Evolutionary conservation across 2,888 invertebrate genomes (phyloP), one percentile per base, ranked within the genome.

Genomic region (Amphipoea lucens): DNA sequence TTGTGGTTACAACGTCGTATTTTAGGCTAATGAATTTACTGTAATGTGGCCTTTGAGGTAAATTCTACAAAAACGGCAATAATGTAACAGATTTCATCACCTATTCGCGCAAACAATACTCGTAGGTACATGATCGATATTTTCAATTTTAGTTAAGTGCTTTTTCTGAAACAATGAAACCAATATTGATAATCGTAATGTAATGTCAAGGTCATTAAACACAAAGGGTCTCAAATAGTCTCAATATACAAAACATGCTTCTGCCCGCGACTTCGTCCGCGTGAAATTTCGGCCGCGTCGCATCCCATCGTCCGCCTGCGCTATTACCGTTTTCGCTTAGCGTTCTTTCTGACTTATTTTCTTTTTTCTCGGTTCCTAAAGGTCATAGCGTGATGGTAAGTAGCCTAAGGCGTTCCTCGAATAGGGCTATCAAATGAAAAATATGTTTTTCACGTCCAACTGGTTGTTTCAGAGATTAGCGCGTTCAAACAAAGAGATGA

Each of bases 81-180:
- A 23, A 48, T 48, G 51, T 81, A 62, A 74, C 65, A 57, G 62
- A 84, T 84, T 69, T 45, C 57, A 80, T 78, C 65, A 67, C 62
- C 23, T 72, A 48, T 63, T 78, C 42, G 36, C 51, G 9, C 48
- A 48, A 75, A 78, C 79, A 77, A 79, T 73, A n/a, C n/a, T n/a
- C n/a, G n/a, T n/a, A 78, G 79, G 70, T 75, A 76, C 20, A 57
- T 36, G 71, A 76, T 83, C 86, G 78, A 86, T 83, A 83, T 80
- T 84, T 88, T 76, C 79, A 86, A 87, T 88, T 66, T 75, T 36
- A 62, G 68, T 42, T 76, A 82, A 79, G 71, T 72, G 81, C 79
- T 81, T 62, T 71, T 86, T 81, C 74, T 66, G 48, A 70, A 79
- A 81, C 72, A 75, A 76, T 74, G 54, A 67, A 67, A 14, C 69